Evolutionary conservation across 2,888 invertebrate genomes (phyloP).

Genomic region (Phoronis australis): DNA sequence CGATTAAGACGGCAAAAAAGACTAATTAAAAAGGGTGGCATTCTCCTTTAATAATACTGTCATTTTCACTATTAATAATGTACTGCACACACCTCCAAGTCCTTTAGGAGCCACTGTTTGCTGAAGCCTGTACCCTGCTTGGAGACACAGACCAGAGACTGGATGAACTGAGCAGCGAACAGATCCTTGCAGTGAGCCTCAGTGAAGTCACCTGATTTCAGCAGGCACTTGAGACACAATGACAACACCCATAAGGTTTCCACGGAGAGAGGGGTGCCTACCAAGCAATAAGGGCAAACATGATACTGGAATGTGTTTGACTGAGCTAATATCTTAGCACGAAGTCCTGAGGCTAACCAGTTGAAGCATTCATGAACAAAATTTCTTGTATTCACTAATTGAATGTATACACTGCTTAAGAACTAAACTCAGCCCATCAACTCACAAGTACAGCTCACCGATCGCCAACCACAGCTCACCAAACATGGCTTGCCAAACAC

Average conservation of each 20-base stretch:
- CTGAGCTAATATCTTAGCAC: too few relatives aligned
- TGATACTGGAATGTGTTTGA: too few relatives aligned
- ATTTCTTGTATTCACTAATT: too few relatives aligned
- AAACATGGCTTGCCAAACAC: too few relatives aligned
- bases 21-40: background rate
- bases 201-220: slow-evolving; percentile 19
- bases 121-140: slow-evolving; percentile 45
- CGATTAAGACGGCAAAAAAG: too few relatives aligned
- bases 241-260: slow-evolving; percentile 45
- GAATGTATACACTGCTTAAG: too few relatives aligned
- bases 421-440: too few relatives aligned
- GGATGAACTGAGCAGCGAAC: slow-evolving; percentile 36
- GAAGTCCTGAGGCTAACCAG: too few relatives aligned
- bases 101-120: slow-evolving; percentile 47
- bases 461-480: too few relatives aligned
- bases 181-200: slow-evolving; percentile 21
- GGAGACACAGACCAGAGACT: slow-evolving; percentile 42
- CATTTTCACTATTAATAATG: background rate
- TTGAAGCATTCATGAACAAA: too few relatives aligned
- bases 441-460: too few relatives aligned
- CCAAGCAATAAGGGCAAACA: background rate
- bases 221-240: slow-evolving; percentile 40
- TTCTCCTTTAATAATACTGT: background rate
- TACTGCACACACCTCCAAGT: slow-evolving; percentile 36
- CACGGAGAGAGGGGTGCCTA: slow-evolving; percentile 29